Evolutionary conservation across 2,113 vertebrate species (phyloP).

Genomic region (Trichechus manatus): DNA sequence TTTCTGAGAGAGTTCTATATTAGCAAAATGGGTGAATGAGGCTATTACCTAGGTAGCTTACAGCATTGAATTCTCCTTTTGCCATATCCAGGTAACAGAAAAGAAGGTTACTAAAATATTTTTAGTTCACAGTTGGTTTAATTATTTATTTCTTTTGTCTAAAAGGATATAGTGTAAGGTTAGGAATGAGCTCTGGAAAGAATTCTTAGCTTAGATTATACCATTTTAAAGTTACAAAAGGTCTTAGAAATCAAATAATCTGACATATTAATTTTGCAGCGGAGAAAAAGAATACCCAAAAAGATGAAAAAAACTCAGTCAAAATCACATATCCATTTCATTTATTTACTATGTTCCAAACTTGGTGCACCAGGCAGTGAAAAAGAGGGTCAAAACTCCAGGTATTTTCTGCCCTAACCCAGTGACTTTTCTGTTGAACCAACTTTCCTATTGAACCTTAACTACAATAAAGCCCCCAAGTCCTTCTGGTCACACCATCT

Average conservation of each 20-base stretch:
- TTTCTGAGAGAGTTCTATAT: not conserved
- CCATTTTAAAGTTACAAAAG: not conserved
- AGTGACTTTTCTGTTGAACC: not conserved
- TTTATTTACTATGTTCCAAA: not conserved
- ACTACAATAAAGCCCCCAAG: not conserved
- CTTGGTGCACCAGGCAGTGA: not conserved
- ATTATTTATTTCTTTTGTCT: not conserved
- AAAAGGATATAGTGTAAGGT: not conserved
- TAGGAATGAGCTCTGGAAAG: not conserved
- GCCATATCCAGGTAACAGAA: not conserved
- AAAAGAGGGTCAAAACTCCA: not conserved
- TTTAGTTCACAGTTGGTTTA: not conserved
- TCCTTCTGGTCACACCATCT: not conserved
- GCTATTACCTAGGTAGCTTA: not conserved
- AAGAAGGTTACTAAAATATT: not conserved
- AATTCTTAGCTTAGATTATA: not conserved
- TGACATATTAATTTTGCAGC: not conserved
- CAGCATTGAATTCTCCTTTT: not conserved
- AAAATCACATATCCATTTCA: not conserved
- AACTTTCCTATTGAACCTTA: too few relatives aligned
- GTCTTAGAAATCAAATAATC: conserved; percentile 12
- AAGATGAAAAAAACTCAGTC: not conserved
- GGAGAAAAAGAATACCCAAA: not conserved
- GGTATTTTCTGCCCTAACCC: not conserved
- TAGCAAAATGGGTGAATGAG: not conserved